phyloP scores from a whole-genome alignment of 1,140 invertebrate species.

The Bombyx mori region ASM3026992v2 NC_085115.1:8797501-8798000 shows the following conservation, averaged over 20 bases:
- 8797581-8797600: slow-evolving; percentile 75
- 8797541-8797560: slow-evolving; percentile 4
- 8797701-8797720: slow-evolving; percentile 71
- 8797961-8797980: no score
- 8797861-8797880: no score
- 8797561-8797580: slow-evolving; percentile 59
- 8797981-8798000: background rate
- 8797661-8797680: slow-evolving; percentile 8
- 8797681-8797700: slow-evolving; percentile 68
- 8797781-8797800: background rate
- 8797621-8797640: slow-evolving; percentile 55
- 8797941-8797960: no score
- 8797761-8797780: slow-evolving; percentile 29
- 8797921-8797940: no score
- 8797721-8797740: slow-evolving; percentile 75
- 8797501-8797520: background rate
- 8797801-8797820: background rate
- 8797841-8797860: no score
- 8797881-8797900: no score
- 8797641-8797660: slow-evolving; percentile 12
- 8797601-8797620: slow-evolving; percentile 74
- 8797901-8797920: no score
- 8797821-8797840: no score
- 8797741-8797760: background rate
- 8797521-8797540: background rate